Conservation (phyloP, 1,140 invertebrate genomes). For the Brachionus asplanchnoidis region DNA sequence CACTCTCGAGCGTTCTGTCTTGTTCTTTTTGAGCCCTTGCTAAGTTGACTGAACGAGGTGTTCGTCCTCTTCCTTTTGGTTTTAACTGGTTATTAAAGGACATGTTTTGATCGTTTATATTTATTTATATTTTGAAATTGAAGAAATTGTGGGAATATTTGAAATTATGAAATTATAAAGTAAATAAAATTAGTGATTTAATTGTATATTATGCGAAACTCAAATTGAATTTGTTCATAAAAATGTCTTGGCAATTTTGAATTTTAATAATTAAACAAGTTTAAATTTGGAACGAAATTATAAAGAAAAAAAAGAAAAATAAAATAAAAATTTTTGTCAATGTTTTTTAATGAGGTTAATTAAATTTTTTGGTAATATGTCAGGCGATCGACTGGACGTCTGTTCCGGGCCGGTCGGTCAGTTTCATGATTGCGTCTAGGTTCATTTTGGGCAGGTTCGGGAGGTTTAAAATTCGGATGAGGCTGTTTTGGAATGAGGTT, state of each 20-base stretch:
- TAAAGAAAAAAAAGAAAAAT: not conserved
- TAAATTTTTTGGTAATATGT: not conserved
- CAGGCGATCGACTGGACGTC: not conserved
- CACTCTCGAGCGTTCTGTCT: not conserved
- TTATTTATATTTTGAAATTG: not conserved
- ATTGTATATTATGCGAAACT: not conserved
- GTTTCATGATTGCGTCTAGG: not conserved
- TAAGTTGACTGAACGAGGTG: not conserved
- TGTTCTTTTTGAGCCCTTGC: not conserved
- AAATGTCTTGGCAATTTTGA: not conserved
- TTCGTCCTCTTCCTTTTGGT: not conserved
- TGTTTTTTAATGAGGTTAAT: no score
- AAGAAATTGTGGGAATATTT: not conserved
- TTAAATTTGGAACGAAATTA: not conserved
- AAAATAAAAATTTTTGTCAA: no score
- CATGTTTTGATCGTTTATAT: not conserved
- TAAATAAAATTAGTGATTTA: no score
- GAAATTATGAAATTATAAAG: not conserved
- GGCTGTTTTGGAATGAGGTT: not conserved
- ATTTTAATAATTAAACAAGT: not conserved
- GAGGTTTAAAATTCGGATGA: not conserved
- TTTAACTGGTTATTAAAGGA: no score
- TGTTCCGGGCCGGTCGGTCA: no score
- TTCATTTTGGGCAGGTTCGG: not conserved
- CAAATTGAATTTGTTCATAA: not conserved